Conservation (phyloP, 2,113 vertebrate genomes). For the Nestor notabilis region DNA sequence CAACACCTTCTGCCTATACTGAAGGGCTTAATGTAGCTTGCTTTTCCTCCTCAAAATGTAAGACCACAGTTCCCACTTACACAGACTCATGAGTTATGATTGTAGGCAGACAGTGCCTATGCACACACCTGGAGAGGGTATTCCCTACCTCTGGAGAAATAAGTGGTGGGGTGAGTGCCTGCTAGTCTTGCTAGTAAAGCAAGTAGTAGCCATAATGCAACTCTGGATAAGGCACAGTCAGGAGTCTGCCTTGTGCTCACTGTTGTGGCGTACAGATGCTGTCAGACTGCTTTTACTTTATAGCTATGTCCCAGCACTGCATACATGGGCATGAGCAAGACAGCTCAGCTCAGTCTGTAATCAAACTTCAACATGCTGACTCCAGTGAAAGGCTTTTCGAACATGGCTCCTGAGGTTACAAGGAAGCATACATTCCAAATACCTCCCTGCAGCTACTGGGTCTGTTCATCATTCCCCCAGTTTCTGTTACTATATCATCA, state of each 20-base stretch:
- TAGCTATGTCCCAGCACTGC: accelerated
- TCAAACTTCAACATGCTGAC: background rate
- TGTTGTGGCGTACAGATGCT: background rate
- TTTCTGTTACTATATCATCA: background rate
- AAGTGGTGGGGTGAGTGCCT: background rate
- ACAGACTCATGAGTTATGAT: background rate
- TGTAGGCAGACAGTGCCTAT: background rate
- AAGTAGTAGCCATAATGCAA: background rate
- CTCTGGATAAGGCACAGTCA: background rate
- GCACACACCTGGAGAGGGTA: background rate
- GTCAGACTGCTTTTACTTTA: background rate
- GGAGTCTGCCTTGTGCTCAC: background rate
- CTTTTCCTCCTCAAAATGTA: background rate
- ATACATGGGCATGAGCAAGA: accelerated
- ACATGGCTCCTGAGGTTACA: background rate
- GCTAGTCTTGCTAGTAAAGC: background rate
- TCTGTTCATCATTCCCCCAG: accelerated
- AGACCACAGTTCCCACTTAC: background rate
- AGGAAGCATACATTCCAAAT: background rate
- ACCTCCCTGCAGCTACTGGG: background rate
- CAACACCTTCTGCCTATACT: background rate
- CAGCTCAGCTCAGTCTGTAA: background rate
- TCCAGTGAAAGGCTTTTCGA: background rate
- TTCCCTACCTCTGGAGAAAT: background rate
- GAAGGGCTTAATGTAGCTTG: background rate